Conservation (phyloP, 2,888 invertebrate species). For the Ephialtes manifestator region DNA sequence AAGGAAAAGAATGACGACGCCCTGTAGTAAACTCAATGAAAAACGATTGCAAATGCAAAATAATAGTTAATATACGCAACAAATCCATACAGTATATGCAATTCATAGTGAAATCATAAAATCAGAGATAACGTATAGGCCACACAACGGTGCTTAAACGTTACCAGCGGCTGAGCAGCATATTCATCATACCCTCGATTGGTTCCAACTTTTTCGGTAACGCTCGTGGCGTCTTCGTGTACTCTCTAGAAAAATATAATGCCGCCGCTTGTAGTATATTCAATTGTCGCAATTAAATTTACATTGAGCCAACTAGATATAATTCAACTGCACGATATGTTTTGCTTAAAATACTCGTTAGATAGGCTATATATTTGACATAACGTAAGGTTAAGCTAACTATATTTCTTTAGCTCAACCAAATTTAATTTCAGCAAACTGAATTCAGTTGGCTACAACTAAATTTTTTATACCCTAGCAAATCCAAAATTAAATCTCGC, state of each 20-base stretch:
- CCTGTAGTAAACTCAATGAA: conserved; percentile 21
- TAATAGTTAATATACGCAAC: conserved; percentile 18
- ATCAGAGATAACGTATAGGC: conserved; percentile 60
- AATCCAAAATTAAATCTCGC: too few relatives aligned
- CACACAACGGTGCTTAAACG: conserved; percentile 67
- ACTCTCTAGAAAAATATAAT: conserved; percentile 81
- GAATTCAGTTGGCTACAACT: not conserved
- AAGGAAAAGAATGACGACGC: conserved; percentile 59
- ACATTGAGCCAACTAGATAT: not conserved
- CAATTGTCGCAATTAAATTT: not conserved
- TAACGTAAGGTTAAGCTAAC: too few relatives aligned
- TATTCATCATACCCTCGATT: conserved; percentile 79
- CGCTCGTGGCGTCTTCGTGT: conserved; percentile 77
- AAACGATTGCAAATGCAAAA: conserved; percentile 17
- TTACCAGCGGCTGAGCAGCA: conserved; percentile 82
- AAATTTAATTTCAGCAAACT: not conserved
- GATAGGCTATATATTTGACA: too few relatives aligned
- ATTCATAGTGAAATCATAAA: conserved; percentile 54
- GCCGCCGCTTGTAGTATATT: conserved; percentile 70
- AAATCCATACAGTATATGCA: conserved; percentile 23
- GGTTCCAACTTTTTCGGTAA: conserved; percentile 83
- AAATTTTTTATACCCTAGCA: not conserved
- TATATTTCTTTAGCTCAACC: not conserved
- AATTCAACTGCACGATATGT: not conserved
- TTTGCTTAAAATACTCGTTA: not conserved